These are phyloP conservation scores for Stictonetta naevosa DNA, from an alignment of 2,113 vertebrate genomes.

Conservation along the genomic window DNA sequence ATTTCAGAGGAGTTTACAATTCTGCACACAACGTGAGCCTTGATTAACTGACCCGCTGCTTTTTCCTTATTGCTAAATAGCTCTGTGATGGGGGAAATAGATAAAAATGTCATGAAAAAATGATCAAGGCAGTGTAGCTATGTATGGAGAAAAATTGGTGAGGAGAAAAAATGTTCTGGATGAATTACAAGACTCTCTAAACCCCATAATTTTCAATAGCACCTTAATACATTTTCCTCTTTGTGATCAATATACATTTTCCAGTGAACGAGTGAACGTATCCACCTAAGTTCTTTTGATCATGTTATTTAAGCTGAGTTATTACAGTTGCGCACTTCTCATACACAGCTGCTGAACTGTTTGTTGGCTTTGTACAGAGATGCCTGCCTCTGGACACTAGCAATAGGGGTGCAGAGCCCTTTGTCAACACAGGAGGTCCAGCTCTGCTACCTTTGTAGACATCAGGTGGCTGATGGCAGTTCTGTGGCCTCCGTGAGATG, in stretches of 20 bases:
- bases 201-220: background rate
- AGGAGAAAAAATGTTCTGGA: background rate
- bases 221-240: background rate
- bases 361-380: background rate
- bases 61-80: background rate
- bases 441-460: background rate
- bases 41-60: background rate
- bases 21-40: background rate
- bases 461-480: background rate
- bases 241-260: rapidly evolving
- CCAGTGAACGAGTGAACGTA: too few relatives aligned
- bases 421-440: too few relatives aligned
- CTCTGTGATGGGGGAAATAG: background rate
- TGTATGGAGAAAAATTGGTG: rapidly evolving
- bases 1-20: background rate
- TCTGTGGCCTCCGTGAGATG: background rate
- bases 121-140: background rate
- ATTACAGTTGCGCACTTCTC: too few relatives aligned
- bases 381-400: background rate
- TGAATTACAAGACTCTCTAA: background rate
- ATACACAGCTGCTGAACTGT: background rate
- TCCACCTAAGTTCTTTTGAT: background rate
- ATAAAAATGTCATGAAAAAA: background rate
- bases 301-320: too few relatives aligned
- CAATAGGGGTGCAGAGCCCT: background rate